These are phyloP conservation scores for Acleris literana DNA, from an alignment of 2,888 invertebrate genomes.

Conservation along the genomic window DNA sequence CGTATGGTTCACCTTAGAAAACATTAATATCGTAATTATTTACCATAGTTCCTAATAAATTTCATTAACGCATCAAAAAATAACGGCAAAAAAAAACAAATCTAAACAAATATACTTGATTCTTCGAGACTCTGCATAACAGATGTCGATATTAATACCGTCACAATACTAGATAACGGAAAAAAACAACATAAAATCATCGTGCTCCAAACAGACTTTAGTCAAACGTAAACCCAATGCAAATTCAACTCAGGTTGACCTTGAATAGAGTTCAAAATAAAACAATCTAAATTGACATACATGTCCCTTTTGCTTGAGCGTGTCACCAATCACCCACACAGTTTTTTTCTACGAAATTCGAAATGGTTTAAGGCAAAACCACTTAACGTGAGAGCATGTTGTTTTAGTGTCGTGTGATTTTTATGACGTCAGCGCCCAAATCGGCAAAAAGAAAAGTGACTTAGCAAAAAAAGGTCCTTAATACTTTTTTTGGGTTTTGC, in stretches of 20 bases:
- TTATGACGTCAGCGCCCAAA: slow-evolving; percentile 21
- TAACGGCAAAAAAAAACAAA: too few species aligned
- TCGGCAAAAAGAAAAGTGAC: slow-evolving; percentile 1
- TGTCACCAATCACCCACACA: slow-evolving; percentile 28
- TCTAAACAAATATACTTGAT: neutral
- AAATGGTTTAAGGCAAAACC: slow-evolving; percentile 26
- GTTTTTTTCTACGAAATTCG: slow-evolving; percentile 18
- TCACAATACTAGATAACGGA: neutral
- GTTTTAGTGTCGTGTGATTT: slow-evolving; percentile 34
- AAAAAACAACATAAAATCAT: neutral
- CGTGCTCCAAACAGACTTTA: neutral
- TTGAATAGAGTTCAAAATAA: neutral
- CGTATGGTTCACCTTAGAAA: too few species aligned
- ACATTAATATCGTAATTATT: too few species aligned
- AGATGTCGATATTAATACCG: neutral
- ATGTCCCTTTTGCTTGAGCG: neutral
- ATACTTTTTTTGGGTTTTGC: too few species aligned
- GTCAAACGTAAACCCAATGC: neutral
- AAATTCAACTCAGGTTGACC: neutral
- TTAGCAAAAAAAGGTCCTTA: neutral
- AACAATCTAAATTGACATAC: neutral
- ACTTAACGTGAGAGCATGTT: slow-evolving; percentile 26
- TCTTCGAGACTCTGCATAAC: neutral
- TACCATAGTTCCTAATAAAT: too few species aligned
- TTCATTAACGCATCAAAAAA: too few species aligned